Percentiles rank a stretch among this genome's conserved stretches.
phyloP scores from a whole-genome alignment of 2,113 vertebrate species.

The Carassius gibelio region DNA sequence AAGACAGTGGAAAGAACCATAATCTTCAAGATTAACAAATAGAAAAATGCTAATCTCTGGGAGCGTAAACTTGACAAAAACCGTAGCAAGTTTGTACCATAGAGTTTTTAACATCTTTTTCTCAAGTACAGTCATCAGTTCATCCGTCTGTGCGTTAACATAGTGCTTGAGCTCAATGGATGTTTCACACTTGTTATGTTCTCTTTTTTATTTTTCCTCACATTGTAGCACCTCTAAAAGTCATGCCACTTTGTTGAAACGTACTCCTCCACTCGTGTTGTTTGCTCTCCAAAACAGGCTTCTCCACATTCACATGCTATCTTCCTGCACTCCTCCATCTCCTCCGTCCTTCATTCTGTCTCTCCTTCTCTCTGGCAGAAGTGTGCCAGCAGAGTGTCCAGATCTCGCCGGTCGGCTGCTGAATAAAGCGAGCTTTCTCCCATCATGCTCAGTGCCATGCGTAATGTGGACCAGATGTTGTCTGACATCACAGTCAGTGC shows the following conservation, averaged over 20 bases:
- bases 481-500: conserved; percentile 93
- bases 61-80: conserved; percentile 5
- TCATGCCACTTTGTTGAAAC: conserved; percentile 4
- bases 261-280: conserved; percentile 52
- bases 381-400: conserved; percentile 83
- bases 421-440: conserved; percentile 91
- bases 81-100: neutral
- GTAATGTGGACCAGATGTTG: conserved; percentile 98
- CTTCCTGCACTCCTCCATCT: conserved; percentile 41
- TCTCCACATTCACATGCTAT: conserved; percentile 74
- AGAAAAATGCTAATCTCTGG: neutral
- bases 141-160: neutral
- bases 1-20: neutral
- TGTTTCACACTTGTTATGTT: conserved; percentile 1
- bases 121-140: conserved; percentile 16
- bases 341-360: conserved; percentile 73
- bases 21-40: conserved; percentile 1
- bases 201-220: neutral
- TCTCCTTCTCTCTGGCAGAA: conserved; percentile 89
- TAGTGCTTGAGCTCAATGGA: conserved; percentile 27
- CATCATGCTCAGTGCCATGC: conserved; percentile 97
- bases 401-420: conserved; percentile 87
- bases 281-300: conserved; percentile 62
- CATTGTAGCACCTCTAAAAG: neutral
- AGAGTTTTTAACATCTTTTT: conserved; percentile 4